Evolutionary conservation across 2,797 vertebrate species (phyloP), one percentile per base, ranked within the genome.

Genomic region (Lutra lutra): DNA sequence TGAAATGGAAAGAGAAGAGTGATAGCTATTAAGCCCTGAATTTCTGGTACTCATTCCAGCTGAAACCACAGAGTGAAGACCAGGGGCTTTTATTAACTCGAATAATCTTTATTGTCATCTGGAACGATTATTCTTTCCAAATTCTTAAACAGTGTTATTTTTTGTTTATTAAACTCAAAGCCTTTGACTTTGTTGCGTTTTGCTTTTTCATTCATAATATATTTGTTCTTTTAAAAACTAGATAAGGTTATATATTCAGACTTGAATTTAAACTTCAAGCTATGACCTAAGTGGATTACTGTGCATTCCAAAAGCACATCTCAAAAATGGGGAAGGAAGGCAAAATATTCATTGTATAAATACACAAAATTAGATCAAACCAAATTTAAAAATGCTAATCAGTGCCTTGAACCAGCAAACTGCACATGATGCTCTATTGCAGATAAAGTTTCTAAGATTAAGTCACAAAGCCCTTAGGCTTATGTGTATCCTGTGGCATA

Each of bases 311-410:
- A 96, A 93, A 89, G 21, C 68, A 89, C 35, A 66, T 84, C 79
- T 83, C 62, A 87, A 38, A 60, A 96, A 95, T 1, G 5, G 35
- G 94, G 38, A 95, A 96, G 54, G 66, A 83, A 94, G 84, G 79
- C 88, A 56, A 93, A 86, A 5, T 95, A 88, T 79, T 88, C 32
- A 43, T 85, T 87, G 32, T 56, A 23, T 73, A 73, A 83, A 77
- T 73, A 86, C 14, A 93, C 70, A 94, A 77, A 94, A 60, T 94
- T 72, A 80, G 68, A 85, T 84, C 54, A 97, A 88, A 93, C 11
- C 40, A 80, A 29, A 79, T 48, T 27, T 51, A 80, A 84, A 92
- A 97, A 48, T 89, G 56, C 58, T 96, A 86, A 96, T 78, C 82
- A 73, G 77, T 88, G 32, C 32, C 80, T 95, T 95, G 73, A 97